Base-by-base conservation (phyloP, 1,140 invertebrate species). In the Scaptomyza pallida region DNA sequence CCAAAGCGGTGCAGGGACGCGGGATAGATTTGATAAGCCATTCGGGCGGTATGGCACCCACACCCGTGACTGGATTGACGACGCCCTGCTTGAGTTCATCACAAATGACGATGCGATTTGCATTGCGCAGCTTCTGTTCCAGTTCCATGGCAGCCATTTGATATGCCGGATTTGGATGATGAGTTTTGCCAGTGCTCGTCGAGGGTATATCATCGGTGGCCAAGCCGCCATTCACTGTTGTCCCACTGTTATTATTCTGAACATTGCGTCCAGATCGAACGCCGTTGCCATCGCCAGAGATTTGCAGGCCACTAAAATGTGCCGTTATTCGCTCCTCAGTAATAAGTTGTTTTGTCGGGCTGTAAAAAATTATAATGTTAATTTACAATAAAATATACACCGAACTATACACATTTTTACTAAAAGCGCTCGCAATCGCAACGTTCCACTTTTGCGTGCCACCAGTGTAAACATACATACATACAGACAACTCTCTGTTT, bases 301-400 rank as follows among this genome's bases (percentile, higher is more conserved):
- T 96, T 74, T 95, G 95, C 17, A 96, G 90, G 30, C 94, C 93
- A 72, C 93, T 94, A 64, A 96, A 93, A 80, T 96, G 95, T 37
- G 94, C 95, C 13, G 95, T 94, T 94, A 96, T 96, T 91, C 95
- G 95, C 89, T 96, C 95, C 90, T 96, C 95, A 1, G 95, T 95
- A 68, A 96, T 96, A n/a, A 95, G 92, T 76, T 95, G 95, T 90
- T 96, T 96, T n/a, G 92, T 79, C 16, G 93, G 94, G 16, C 93
- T 93, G 52, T 2, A 13, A 6, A 23, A 48, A 16, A 0, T n/a
- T n/a, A n/a, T n/a, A n/a, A 41, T 15, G 2, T 5, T 15, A 26
- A 1, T 15, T 21, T 41, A 13, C 5, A 17, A 17, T 9, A 4
- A 9, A 10, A 30, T 50, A 13, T 16, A 33, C 5, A 26, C n/a